phyloP scores from a whole-genome alignment of 2,797 vertebrate genomes.

The Silurus lanzhouensis region DNA sequence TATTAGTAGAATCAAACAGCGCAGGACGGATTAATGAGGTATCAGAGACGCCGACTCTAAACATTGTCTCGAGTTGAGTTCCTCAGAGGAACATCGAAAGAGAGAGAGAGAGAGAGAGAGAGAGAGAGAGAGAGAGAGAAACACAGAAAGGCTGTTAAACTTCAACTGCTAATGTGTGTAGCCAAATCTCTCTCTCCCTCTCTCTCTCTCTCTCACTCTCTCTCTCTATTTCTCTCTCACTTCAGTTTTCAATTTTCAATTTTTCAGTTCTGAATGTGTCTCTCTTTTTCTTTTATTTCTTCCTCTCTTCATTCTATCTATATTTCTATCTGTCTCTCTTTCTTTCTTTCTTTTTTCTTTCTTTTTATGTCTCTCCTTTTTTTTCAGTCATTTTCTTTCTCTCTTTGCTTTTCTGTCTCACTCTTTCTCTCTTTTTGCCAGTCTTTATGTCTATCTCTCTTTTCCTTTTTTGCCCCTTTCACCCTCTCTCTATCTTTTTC shows the following conservation, averaged over 20 bases:
- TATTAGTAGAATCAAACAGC: conserved; percentile 64
- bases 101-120: background rate
- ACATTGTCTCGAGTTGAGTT: conserved; percentile 67
- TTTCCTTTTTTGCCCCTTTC: background rate
- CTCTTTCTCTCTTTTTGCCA: conserved; percentile 52
- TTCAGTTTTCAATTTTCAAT: conserved; percentile 56
- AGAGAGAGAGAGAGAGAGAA: background rate
- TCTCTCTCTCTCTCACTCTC: conserved; percentile 15
- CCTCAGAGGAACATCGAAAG: conserved; percentile 11
- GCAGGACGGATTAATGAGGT: conserved; percentile 72
- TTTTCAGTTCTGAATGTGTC: background rate
- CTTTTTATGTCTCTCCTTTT: background rate
- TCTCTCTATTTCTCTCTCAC: conserved; percentile 43
- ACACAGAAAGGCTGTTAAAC: conserved; percentile 60
- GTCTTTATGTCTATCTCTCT: conserved; percentile 44
- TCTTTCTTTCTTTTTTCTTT: background rate
- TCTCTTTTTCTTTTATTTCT: background rate
- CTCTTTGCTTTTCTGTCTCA: background rate
- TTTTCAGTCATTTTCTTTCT: background rate
- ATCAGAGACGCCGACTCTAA: conserved; percentile 68
- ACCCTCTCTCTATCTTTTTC: background rate
- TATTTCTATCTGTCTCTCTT: background rate
- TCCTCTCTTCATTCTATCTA: background rate
- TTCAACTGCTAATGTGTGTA: conserved; percentile 56
- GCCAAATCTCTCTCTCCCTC: conserved; percentile 5